Conservation (phyloP, 2,797 vertebrate species). For the Picus viridis region DNA sequence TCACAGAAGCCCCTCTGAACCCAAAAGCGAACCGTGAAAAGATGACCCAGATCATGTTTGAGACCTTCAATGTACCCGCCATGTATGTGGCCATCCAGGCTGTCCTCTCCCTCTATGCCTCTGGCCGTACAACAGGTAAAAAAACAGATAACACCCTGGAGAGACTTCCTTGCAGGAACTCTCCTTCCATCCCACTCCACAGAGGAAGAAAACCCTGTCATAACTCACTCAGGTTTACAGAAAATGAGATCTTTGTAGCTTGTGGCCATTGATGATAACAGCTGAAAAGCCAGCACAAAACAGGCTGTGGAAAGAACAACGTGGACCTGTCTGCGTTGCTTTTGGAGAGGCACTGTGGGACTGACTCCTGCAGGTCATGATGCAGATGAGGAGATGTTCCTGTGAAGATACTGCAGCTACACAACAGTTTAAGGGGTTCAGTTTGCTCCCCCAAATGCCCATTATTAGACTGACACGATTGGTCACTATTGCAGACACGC, state of each 20-base stretch:
- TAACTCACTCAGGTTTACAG: background rate
- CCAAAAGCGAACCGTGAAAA: slow-evolving; percentile 95
- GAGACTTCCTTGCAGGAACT: background rate
- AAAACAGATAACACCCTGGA: background rate
- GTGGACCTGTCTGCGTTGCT: background rate
- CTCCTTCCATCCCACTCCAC: background rate
- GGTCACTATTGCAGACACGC: background rate
- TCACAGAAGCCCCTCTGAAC: slow-evolving; percentile 92
- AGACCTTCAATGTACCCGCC: slow-evolving; percentile 86
- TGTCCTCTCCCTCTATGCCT: slow-evolving; percentile 97
- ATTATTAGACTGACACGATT: background rate
- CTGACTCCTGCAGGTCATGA: background rate
- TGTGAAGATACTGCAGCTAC: background rate
- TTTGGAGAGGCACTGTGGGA: background rate
- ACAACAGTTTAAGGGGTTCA: background rate
- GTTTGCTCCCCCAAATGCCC: background rate
- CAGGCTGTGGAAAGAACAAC: background rate
- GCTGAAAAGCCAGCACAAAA: background rate
- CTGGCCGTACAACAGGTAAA: slow-evolving; percentile 98
- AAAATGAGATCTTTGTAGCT: background rate
- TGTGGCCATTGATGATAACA: background rate
- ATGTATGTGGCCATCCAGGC: slow-evolving; percentile 99
- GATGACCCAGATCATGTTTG: slow-evolving; percentile 96
- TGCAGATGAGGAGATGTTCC: background rate
- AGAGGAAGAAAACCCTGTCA: background rate